Base-by-base conservation (phyloP, 2,113 vertebrate genomes). In the Nibea coibor region DNA sequence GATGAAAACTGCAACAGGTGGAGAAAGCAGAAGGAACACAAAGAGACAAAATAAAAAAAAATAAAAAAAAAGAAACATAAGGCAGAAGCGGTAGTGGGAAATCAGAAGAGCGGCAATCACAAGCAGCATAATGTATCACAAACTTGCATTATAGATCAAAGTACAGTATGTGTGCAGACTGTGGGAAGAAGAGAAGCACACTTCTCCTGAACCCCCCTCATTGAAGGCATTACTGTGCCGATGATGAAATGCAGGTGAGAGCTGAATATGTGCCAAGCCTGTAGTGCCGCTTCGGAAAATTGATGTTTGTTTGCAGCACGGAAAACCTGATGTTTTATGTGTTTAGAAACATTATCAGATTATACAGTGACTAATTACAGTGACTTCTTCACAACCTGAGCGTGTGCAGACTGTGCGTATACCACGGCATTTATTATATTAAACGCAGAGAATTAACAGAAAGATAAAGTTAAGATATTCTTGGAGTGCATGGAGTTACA, bases 91-190 rank as follows among this genome's bases (percentile, higher is more conserved):
- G 54, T 3, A 47, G 31, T 73, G 75, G 53, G 53, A 86, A 78
- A 84, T 26, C 58, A 71, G 71, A 81, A 73, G 68, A 70, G 75
- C 39, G 50, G 67, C 67, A 87, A 78, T 80, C 63, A 81, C 50
- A 86, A 73, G 87, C 82, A 84, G 74, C 81, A 65, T 78, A 83
- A 75, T 69, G 65, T 72, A 89, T 88, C 82, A 75, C 53, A 78
- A 68, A 79, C 83, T 88, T 89, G 81, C 82, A 93, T 90, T 82
- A 91, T 87, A 91, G 78, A 93, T 92, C 88, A 90, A 89, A 92
- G 88, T 80, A 84, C 67, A 88, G 81, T 53, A 17, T 88, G 75
- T 84, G 84, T 72, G 73, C 57, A 77, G 76, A 73, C 76, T 72
- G 81, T 39, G 50, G 45, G 82, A 87, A 84, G 78, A 26, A 57